Base-by-base conservation (phyloP, 1,140 invertebrate species). In the Planococcus citri region DNA sequence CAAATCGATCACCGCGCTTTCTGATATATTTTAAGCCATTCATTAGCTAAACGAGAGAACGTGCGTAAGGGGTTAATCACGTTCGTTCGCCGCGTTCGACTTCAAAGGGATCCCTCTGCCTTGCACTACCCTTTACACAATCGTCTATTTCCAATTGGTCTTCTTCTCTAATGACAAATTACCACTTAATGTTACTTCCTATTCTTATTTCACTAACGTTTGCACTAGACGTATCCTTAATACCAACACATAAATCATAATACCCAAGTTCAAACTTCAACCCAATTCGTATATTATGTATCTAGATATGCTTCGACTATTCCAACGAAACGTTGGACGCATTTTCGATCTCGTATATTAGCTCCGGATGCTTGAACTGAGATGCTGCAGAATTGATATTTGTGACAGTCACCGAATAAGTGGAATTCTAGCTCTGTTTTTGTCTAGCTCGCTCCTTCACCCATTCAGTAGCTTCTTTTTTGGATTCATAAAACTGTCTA, bases 181-280 rank as follows among this genome's bases (percentile, higher is more conserved):
- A 51, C 41, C 41, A 51, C 41, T 51, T 51, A 51, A 51, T 51
- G 41, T 51, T 51, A 51, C 41, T 51, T 51, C 41, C 41, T 51
- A 51, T 51, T 3, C 41, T 20, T 14, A 51, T 14, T 51, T 51
- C n/a, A 51, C 12, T 17, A 51, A 51, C 41, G 41, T 51, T 51
- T 51, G 41, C 41, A 51, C 17, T 3, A 51, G 41, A 51, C 41
- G n/a, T 51, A 51, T 51, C 41, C n/a, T 33, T 20, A 17, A 20
- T 51, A 51, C 17, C 17, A 17, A 3, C 10, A 17, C 41, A 51
- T 51, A 51, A 51, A 51, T 51, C 41, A 51, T 51, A 51, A 51
- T 51, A 3, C 29, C 29, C 12, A 6, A 33, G 12, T 12, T 33
- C 12, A 3, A 3, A 33, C 3, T 33, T 33, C 29, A 33, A 33